Base-by-base conservation (phyloP, 2,113 vertebrate genomes). In the Promerops cafer region DNA sequence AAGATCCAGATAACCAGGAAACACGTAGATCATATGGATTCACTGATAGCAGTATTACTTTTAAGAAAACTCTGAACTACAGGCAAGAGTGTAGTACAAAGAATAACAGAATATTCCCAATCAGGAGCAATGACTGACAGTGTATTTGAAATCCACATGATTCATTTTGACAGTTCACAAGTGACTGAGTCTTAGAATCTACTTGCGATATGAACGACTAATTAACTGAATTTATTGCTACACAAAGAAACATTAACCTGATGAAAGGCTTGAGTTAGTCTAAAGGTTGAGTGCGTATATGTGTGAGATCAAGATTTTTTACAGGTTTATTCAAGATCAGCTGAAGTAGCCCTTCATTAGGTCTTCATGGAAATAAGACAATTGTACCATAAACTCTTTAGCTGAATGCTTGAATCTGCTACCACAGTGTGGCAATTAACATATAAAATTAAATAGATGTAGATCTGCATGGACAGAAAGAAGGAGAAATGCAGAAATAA, bases 91-190 rank as follows among this genome's bases (percentile, higher is more conserved):
- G 33, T 3, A 64, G 53, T 57, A 89, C 49, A 86, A 72, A 95
- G 78, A n/a, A 68, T 28, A 61, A 70, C 54, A 76, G 91, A 40
- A 95, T 91, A 93, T 35, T 65, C 87, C 56, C 24, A 31, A 23
- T 77, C 63, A 90, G 77, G 56, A 96, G 64, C 68, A 85, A 83
- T 91, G n/a, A 81, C 47, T 95, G 93, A 94, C 83, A 85, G 81
- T 59, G 40, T 93, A 80, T 80, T 94, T 96, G 82, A 96, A 95
- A 93, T 57, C 56, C 87, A 49, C 31, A 35, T 15, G 60, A 78
- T 92, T 96, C 50, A 89, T 95, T 96, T 82, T 83, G 91, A 90
- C 93, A 97, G 59, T 21, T 87, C 79, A 71, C 26, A 93, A 77
- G 44, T 64, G 40, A 83, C 80, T 80, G 74, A 65, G 20, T 49